Evolutionary conservation across 2,797 vertebrate genomes (phyloP), one percentile per base, ranked within the genome.

Genomic region (Natrix natrix): DNA sequence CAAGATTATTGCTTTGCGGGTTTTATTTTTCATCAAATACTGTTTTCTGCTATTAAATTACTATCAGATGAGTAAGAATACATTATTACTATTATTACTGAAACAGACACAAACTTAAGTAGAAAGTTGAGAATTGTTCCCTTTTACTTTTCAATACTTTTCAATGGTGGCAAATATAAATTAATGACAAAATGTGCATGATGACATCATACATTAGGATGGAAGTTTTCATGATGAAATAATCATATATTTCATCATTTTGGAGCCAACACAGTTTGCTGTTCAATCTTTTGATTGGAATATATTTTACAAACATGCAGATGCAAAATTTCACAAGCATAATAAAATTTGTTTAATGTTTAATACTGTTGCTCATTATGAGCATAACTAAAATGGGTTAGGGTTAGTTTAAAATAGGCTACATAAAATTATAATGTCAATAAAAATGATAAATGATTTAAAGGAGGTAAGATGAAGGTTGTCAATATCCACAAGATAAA

Each of bases 11-110:
- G 43, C 11, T 87, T 91, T 63, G 43, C 92, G 90, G 87, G 87
- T 95, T 90, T 12, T 60, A 48, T 63, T 90, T 54, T 93, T 90
- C n/a, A 66, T 43, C 60, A 63, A 37, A 87, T 87, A 66, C 37
- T 87, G 32, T 87, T 93, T 90, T 90, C 78, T 93, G 26, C 52
- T 69, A 26, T 66, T 90, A 69, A 87, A 87, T 90, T 63, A 90
- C 20, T 87, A 74, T 26, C 54, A 60, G 26, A 89, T 78, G 8
- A 93, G 14, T 5, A 61, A 66, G 32, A 89, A 86, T 52, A 86
- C 22, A 89, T 61, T 20, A 63, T 48, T 66, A 63, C 17, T 78
- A 86, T 32, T 86, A 61, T 52, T 55, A 91, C 3, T 61, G 91
- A 91, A 60, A 55, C n/a, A 52, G 24, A 86, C 4, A 43, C 56